Evolutionary conservation across 2,797 vertebrate genomes (phyloP).

Genomic region (Phylloscopus collybita): DNA sequence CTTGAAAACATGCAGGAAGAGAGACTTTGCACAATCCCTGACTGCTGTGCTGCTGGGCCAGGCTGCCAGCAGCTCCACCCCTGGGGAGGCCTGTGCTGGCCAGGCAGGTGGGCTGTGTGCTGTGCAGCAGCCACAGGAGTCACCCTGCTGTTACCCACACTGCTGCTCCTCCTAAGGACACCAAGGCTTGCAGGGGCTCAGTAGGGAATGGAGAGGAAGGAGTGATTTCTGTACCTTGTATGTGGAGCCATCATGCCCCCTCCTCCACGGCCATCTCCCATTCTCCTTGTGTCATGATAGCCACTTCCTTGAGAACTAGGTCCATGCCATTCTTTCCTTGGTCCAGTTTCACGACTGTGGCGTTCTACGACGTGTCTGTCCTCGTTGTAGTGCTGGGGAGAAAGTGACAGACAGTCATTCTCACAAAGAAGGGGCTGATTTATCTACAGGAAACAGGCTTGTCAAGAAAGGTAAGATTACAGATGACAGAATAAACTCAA

Average conservation of each 20-base stretch:
- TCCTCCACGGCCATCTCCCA: constrained; percentile 85
- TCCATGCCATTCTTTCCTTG: constrained; percentile 95
- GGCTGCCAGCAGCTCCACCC: background rate
- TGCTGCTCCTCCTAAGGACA: background rate
- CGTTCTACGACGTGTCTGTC: constrained; percentile 92
- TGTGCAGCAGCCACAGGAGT: background rate
- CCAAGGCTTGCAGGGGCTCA: background rate
- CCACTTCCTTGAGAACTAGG: constrained; percentile 86
- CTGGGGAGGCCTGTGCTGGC: background rate
- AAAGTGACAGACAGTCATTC: accelerated
- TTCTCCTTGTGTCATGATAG: constrained; percentile 86
- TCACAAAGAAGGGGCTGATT: background rate
- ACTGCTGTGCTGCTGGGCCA: background rate
- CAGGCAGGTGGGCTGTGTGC: background rate
- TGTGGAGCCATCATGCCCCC: constrained; percentile 85
- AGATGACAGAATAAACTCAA: background rate
- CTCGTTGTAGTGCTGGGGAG: constrained; percentile 85
- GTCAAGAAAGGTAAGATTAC: background rate
- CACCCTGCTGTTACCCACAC: background rate
- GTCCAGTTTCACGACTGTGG: constrained; percentile 87
- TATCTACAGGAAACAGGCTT: background rate
- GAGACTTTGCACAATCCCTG: background rate
- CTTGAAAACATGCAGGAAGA: background rate
- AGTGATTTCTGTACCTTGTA: constrained; percentile 82
- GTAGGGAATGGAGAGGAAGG: background rate